These are phyloP conservation scores for Calyptommatus sinebrachiatus DNA, from an alignment of 2,113 vertebrate species.

Conservation along the genomic window DNA sequence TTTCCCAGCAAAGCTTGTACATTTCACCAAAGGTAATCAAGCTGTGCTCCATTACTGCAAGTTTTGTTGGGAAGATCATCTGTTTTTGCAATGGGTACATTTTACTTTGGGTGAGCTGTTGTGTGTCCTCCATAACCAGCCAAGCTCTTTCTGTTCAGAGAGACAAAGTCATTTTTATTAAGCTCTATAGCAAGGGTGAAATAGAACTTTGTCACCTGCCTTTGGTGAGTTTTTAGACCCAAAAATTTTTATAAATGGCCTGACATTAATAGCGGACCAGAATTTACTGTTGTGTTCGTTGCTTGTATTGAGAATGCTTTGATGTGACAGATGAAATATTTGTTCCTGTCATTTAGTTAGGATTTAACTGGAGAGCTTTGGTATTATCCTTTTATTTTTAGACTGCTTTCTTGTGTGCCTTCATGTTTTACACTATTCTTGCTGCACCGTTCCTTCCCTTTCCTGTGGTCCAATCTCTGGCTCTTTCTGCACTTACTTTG, in stretches of 20 bases:
- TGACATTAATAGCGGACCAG: conserved; percentile 71
- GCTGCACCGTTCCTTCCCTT: too few relatives aligned
- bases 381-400: background rate
- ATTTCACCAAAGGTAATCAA: background rate
- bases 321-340: conserved; percentile 70
- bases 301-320: conserved; percentile 71
- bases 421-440: too few relatives aligned
- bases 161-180: conserved; percentile 65
- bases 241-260: conserved; percentile 73
- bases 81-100: background rate
- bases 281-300: conserved; percentile 67
- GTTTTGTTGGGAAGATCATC: too few relatives aligned
- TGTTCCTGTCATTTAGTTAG: conserved; percentile 62
- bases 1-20: background rate
- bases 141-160: conserved; percentile 51
- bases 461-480: too few relatives aligned
- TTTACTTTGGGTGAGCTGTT: background rate
- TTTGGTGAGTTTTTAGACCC: conserved; percentile 60
- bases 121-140: background rate
- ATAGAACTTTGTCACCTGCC: conserved; percentile 68
- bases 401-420: conserved; percentile 34
- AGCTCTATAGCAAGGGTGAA: conserved; percentile 67
- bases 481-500: too few relatives aligned
- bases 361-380: conserved; percentile 54
- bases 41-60: background rate